phyloP scores from a whole-genome alignment of 2,888 invertebrate genomes.

The Congeria kusceri region DNA sequence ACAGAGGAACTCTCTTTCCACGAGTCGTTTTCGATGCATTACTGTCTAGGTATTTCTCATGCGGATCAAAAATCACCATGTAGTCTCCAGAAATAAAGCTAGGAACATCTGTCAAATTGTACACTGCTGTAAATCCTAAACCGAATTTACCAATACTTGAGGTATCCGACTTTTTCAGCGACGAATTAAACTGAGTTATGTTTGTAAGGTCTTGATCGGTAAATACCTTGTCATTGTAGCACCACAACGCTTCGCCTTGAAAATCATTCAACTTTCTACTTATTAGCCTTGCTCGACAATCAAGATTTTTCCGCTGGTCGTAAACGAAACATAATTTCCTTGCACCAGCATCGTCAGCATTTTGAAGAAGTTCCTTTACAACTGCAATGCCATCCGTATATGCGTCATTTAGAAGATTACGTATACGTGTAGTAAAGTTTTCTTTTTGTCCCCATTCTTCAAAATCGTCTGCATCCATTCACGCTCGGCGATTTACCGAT shows the following conservation, averaged over 20 bases:
- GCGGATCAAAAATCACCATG: conserved; percentile 83
- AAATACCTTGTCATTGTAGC: conserved; percentile 80
- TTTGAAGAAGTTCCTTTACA: conserved; percentile 78
- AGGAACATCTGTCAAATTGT: conserved; percentile 83
- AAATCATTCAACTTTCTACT: conserved; percentile 78
- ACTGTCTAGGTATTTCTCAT: conserved; percentile 74
- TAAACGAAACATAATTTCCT: conserved; percentile 71
- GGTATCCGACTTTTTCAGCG: conserved; percentile 76
- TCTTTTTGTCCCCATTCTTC: conserved; percentile 74
- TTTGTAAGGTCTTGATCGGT: conserved; percentile 80
- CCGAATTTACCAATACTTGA: conserved; percentile 82
- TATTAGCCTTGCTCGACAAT: conserved; percentile 68
- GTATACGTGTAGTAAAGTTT: conserved; percentile 71
- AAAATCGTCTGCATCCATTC: neutral
- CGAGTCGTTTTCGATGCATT: no score
- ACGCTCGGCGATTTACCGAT: neutral
- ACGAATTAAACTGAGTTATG: conserved; percentile 80
- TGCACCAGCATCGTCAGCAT: conserved; percentile 79
- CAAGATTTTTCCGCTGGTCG: conserved; percentile 76
- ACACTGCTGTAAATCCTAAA: conserved; percentile 82
- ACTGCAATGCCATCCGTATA: conserved; percentile 78
- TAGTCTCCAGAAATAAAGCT: conserved; percentile 80
- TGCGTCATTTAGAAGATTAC: conserved; percentile 65
- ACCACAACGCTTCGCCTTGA: conserved; percentile 83
- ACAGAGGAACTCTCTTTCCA: neutral